These are phyloP conservation scores for Melanerpes formicivorus DNA, from an alignment of 2,113 vertebrate species.

Conservation along the genomic window DNA sequence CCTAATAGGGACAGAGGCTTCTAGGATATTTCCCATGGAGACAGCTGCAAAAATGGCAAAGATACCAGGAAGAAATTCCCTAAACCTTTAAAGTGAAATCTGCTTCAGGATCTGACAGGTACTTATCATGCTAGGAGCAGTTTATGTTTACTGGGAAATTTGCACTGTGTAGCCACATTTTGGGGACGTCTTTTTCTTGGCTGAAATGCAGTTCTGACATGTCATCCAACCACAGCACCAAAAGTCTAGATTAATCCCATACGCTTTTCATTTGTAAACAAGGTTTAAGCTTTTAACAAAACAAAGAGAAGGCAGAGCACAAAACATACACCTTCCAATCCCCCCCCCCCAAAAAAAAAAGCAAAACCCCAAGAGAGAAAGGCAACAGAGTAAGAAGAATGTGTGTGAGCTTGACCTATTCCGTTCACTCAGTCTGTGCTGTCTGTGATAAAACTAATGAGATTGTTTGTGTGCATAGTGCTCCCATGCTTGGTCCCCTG, in stretches of 20 bases:
- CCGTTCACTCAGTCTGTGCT: neutral
- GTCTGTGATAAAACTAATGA: neutral
- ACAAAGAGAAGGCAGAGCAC: neutral
- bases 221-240: neutral
- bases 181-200: neutral
- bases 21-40: conserved; percentile 25
- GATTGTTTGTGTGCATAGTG: neutral
- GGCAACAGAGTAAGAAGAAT: neutral
- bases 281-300: neutral
- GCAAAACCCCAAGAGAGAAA: neutral
- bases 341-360: neutral
- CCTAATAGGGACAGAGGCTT: conserved; percentile 33
- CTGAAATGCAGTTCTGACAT: neutral
- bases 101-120: neutral
- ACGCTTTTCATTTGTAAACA: neutral
- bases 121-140: neutral
- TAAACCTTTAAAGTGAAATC: neutral
- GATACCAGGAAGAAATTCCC: conserved; percentile 1
- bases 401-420: fast-evolving
- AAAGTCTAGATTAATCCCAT: neutral
- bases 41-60: neutral
- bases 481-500: neutral
- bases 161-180: neutral
- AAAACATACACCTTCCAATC: too few relatives aligned
- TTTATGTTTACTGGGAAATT: neutral